Conservation (phyloP, 2,113 vertebrate genomes). For the Diphyllodes magnificus region DNA sequence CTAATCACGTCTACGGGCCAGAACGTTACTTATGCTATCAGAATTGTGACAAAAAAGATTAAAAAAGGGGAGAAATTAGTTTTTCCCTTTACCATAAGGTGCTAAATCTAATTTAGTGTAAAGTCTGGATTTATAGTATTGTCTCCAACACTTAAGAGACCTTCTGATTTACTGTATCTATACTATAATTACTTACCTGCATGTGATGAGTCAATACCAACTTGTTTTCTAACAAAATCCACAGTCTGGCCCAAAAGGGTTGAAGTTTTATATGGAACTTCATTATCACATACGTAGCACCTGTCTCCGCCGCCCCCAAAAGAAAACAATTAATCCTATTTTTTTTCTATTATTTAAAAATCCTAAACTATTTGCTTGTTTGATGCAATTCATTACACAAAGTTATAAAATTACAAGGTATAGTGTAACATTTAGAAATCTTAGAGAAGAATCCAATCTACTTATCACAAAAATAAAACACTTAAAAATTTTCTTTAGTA, state of each 20-base stretch:
- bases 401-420: neutral
- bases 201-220: constrained; percentile 28
- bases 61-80: neutral
- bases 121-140: neutral
- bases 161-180: neutral
- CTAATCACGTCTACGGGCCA: neutral
- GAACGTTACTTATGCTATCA: neutral
- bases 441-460: neutral
- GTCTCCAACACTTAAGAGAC: neutral
- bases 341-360: neutral
- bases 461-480: neutral
- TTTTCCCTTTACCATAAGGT: neutral
- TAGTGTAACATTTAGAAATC: neutral
- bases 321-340: constrained; percentile 38
- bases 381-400: neutral
- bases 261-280: constrained; percentile 81
- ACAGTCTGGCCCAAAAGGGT: constrained; percentile 87
- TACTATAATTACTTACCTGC: constrained; percentile 71
- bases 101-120: neutral
- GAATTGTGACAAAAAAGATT: neutral
- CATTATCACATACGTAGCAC: constrained; percentile 92
- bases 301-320: constrained; percentile 63
- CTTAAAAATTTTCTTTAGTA: neutral
- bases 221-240: constrained; percentile 83
- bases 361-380: neutral